These are phyloP conservation scores for Myopa testacea DNA, from an alignment of 2,888 invertebrate genomes.

Conservation along the genomic window DNA sequence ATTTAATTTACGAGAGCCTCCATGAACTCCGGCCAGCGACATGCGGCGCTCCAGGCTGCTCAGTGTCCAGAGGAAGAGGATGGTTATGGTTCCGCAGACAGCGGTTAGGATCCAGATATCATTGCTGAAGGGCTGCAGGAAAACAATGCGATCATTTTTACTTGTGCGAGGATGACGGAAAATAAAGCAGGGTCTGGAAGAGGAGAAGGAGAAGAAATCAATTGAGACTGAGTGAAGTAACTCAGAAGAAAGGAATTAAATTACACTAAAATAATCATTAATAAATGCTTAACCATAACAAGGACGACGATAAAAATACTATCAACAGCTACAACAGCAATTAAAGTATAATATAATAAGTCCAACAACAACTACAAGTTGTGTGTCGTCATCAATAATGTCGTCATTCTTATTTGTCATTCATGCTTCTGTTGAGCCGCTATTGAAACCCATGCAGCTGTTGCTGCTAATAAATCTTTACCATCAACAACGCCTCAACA, in stretches of 20 bases:
- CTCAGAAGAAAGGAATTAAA: neutral
- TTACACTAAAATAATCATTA: neutral
- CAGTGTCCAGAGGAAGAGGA: constrained; percentile 57
- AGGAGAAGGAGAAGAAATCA: neutral
- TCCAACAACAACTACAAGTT: too few species aligned
- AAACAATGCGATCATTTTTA: constrained; percentile 73
- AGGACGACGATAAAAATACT: too few species aligned
- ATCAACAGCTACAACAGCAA: too few species aligned
- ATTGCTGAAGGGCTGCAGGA: constrained; percentile 73
- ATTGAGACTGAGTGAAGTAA: too few species aligned
- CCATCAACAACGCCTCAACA: neutral
- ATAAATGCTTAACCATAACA: too few species aligned
- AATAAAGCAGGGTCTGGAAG: constrained; percentile 73
- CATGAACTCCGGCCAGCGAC: too few species aligned
- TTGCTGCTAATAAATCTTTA: neutral
- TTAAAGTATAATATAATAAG: too few species aligned
- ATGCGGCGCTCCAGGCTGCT: constrained; percentile 52
- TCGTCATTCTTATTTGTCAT: too few species aligned
- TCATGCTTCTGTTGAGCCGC: neutral
- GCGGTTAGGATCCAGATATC: constrained; percentile 73
- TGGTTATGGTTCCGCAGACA: constrained; percentile 62
- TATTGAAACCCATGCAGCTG: neutral
- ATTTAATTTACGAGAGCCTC: neutral
- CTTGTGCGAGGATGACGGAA: constrained; percentile 76
- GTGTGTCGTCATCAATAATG: too few species aligned